Percentiles rank a stretch among this genome's conserved stretches.
Evolutionary conservation across 2,888 invertebrate genomes (phyloP).

Genomic region (Ochlodes sylvanus): DNA sequence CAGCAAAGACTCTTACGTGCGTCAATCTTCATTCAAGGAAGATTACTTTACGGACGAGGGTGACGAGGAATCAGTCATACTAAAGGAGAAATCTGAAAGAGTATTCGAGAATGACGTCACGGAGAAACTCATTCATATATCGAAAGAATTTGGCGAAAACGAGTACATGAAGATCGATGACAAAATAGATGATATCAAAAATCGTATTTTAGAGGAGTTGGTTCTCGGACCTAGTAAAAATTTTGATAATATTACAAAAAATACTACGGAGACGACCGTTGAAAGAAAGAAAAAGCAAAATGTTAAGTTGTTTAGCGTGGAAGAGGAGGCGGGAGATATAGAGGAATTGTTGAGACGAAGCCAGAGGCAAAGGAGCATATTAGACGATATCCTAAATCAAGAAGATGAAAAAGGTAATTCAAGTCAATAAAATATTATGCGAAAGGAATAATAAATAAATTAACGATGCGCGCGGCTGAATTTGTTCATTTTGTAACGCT

Average conservation of each 20-base stretch:
- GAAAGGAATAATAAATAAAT: slow-evolving; percentile 54
- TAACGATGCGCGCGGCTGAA: slow-evolving; percentile 63
- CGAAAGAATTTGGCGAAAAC: slow-evolving; percentile 75
- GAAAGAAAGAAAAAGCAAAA: slow-evolving; percentile 67
- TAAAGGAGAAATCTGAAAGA: slow-evolving; percentile 74
- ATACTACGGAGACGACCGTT: slow-evolving; percentile 68
- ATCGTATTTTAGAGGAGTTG: slow-evolving; percentile 75
- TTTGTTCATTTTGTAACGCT: slow-evolving; percentile 69
- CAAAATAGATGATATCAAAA: slow-evolving; percentile 71
- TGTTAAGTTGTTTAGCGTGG: slow-evolving; percentile 64
- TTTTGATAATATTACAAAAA: slow-evolving; percentile 71
- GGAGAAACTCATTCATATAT: slow-evolving; percentile 76
- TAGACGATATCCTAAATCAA: slow-evolving; percentile 88
- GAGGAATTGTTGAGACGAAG: slow-evolving; percentile 87
- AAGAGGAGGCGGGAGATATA: slow-evolving; percentile 84
- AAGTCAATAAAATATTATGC: slow-evolving; percentile 64
- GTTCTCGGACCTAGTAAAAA: slow-evolving; percentile 67
- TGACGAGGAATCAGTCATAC: slow-evolving; percentile 71
- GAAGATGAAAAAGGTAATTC: slow-evolving; percentile 85
- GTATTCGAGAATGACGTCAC: slow-evolving; percentile 79
- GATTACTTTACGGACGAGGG: slow-evolving; percentile 73
- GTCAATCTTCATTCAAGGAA: slow-evolving; percentile 80
- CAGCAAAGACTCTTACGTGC: slow-evolving; percentile 77
- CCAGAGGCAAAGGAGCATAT: slow-evolving; percentile 88
- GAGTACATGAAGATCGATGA: slow-evolving; percentile 63